These are phyloP conservation scores for Octodon degus DNA, from an alignment of 2,113 vertebrate genomes.

Conservation along the genomic window DNA sequence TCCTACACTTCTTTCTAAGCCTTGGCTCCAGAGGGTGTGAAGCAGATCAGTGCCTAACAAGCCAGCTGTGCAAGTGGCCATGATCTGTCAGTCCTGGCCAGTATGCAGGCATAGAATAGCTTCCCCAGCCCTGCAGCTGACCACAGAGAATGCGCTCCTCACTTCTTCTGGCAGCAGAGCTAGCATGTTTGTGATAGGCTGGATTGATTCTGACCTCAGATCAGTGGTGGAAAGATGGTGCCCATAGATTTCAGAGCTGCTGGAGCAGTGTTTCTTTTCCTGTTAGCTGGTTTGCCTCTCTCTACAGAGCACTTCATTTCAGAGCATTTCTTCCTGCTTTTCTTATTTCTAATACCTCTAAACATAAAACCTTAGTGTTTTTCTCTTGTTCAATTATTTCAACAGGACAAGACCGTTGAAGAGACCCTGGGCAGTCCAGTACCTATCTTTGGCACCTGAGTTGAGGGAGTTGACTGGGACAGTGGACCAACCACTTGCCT, in stretches of 20 bases:
- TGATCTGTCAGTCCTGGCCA: not conserved
- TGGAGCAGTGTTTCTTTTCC: not conserved
- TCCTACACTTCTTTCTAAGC: not conserved
- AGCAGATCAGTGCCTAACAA: not conserved
- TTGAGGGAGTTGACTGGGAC: not conserved
- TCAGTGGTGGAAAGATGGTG: not conserved
- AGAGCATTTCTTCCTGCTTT: not conserved
- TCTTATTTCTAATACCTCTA: not conserved
- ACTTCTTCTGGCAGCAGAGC: not conserved
- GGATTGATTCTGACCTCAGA: not conserved
- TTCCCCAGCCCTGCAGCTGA: not conserved
- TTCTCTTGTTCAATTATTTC: not conserved
- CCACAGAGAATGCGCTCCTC: not conserved
- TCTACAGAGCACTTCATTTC: not conserved
- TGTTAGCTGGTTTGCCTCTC: not conserved
- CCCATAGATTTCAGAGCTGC: not conserved
- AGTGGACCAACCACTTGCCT: too few relatives aligned
- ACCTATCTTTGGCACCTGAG: not conserved
- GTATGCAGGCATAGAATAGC: fast-evolving
- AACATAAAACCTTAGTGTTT: not conserved
- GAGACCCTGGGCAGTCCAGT: not conserved
- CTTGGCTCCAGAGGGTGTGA: not conserved
- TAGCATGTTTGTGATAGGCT: not conserved
- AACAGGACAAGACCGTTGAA: not conserved
- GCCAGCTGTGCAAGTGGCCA: not conserved